Conservation (phyloP, 2,113 vertebrate genomes). For the Mormyrus iriodes region DNA sequence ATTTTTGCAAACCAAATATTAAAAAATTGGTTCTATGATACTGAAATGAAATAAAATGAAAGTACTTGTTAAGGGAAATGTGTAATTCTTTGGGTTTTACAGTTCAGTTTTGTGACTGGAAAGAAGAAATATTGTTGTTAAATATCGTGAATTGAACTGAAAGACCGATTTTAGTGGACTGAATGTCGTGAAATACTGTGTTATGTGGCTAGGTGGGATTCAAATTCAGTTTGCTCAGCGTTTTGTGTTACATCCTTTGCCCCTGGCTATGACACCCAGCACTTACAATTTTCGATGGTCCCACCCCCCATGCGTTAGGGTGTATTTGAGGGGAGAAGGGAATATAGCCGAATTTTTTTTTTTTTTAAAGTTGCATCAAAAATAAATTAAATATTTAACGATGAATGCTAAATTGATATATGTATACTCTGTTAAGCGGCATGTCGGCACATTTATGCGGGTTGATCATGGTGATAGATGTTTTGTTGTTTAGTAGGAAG, state of each 20-base stretch:
- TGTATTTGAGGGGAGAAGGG: not conserved
- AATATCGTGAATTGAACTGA: not conserved
- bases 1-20: not conserved
- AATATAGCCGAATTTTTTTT: not conserved
- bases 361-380: not conserved
- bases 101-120: not conserved
- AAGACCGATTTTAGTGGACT: not conserved
- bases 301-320: not conserved
- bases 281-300: not conserved
- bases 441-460: not conserved
- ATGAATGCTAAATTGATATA: not conserved
- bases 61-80: not conserved
- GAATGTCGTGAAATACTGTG: not conserved
- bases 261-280: not conserved
- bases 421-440: not conserved
- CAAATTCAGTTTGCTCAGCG: not conserved
- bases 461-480: not conserved
- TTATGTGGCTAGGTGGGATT: not conserved
- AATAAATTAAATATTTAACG: not conserved
- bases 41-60: not conserved
- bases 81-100: not conserved
- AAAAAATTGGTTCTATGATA: not conserved
- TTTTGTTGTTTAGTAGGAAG: not conserved
- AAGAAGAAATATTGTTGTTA: not conserved
- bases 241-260: not conserved